Evolutionary conservation across 2,113 vertebrate species (phyloP).

Genomic region (Myanophis thanlyinensis): DNA sequence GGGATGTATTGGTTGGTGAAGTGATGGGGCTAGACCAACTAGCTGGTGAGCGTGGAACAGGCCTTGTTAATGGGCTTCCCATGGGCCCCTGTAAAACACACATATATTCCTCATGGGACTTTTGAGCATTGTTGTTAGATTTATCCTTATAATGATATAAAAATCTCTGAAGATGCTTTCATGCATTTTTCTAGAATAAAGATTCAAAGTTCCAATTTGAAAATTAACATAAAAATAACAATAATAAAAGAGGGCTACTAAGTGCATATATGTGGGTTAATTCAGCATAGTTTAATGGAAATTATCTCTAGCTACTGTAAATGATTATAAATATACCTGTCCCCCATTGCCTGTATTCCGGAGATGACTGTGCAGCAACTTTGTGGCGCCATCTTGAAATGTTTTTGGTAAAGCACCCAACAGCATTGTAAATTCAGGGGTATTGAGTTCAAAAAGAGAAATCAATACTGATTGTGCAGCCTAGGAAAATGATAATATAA

Average conservation of each 20-base stretch:
- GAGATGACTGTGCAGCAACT: slow-evolving; percentile 94
- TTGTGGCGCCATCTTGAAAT: slow-evolving; percentile 97
- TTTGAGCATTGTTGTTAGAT: background rate
- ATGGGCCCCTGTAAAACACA: slow-evolving; percentile 75
- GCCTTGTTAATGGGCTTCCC: slow-evolving; percentile 90
- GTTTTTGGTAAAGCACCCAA: slow-evolving; percentile 96
- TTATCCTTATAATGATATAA: background rate
- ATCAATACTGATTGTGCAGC: slow-evolving; percentile 95
- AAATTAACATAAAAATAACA: background rate
- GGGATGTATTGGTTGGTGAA: slow-evolving; percentile 92
- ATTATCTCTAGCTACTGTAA: background rate
- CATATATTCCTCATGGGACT: background rate
- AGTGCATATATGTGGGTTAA: background rate
- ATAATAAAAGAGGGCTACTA: background rate
- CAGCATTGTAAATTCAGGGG: slow-evolving; percentile 97
- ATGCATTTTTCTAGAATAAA: background rate
- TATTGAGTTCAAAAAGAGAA: slow-evolving; percentile 95
- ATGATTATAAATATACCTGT: slow-evolving; percentile 73
- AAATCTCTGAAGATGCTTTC: background rate
- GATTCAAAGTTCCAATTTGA: background rate
- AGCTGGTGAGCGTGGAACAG: slow-evolving; percentile 88
- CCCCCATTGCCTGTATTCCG: slow-evolving; percentile 88
- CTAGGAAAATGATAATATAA: slow-evolving; percentile 61
- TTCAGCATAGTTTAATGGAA: background rate
- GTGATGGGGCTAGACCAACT: slow-evolving; percentile 94